Conservation (phyloP, 1,140 invertebrate genomes). For the Zophobas morio region DNA sequence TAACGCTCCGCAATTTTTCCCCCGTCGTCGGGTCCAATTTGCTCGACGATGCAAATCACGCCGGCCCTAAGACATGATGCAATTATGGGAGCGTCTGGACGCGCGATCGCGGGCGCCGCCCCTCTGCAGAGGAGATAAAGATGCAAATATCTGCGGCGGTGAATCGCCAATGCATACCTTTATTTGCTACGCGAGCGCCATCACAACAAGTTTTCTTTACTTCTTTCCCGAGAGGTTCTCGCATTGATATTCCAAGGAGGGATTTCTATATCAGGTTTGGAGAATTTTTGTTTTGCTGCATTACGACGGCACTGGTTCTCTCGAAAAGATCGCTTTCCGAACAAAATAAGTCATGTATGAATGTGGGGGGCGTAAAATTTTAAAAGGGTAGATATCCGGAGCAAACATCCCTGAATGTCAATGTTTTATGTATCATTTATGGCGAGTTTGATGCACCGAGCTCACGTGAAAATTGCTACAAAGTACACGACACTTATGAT, state of each 20-base stretch:
- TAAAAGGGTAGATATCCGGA: neutral
- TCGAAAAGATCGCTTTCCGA: conserved; percentile 17
- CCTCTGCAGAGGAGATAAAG: conserved; percentile 11
- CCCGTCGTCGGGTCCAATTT: neutral
- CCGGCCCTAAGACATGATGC: conserved; percentile 50
- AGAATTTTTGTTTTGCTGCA: conserved; percentile 46
- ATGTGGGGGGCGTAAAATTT: neutral
- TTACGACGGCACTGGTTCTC: conserved; percentile 38
- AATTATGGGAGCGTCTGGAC: conserved; percentile 56
- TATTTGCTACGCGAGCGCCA: conserved; percentile 33
- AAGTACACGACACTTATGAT: conserved; percentile 43
- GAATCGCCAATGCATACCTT: conserved; percentile 25
- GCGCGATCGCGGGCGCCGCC: conserved; percentile 1
- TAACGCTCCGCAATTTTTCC: conserved; percentile 29
- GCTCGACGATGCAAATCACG: conserved; percentile 17
- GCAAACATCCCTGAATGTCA: neutral
- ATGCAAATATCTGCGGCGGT: conserved; percentile 28
- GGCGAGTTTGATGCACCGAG: neutral
- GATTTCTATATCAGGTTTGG: conserved; percentile 46
- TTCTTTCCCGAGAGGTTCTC: conserved; percentile 15
- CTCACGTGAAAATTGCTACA: conserved; percentile 42
- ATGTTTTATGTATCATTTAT: neutral
- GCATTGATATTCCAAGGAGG: conserved; percentile 47
- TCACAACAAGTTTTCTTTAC: conserved; percentile 22
- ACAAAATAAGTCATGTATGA: conserved; percentile 27